These are phyloP conservation scores for Clarias gariepinus DNA, from an alignment of 2,113 vertebrate species.

Conservation along the genomic window DNA sequence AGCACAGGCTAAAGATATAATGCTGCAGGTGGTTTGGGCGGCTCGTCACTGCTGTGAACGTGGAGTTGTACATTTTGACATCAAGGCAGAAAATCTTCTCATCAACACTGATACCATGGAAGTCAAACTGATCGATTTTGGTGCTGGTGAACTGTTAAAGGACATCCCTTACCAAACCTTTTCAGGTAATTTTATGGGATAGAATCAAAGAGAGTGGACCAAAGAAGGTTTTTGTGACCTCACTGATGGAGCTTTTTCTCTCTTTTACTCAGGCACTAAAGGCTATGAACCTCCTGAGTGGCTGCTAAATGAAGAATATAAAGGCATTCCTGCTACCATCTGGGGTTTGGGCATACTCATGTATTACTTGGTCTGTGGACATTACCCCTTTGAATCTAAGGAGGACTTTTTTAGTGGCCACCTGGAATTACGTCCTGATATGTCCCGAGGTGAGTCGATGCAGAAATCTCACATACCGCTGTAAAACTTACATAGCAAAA, in stretches of 20 bases:
- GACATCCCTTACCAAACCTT: not conserved
- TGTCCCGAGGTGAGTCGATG: not conserved
- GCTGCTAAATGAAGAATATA: not conserved
- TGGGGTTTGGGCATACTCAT: conserved; percentile 16
- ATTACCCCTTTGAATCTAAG: not conserved
- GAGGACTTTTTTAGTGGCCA: not conserved
- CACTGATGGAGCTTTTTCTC: not conserved
- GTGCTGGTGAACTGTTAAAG: conserved; percentile 56
- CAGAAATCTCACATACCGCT: not conserved
- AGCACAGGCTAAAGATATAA: conserved; percentile 43
- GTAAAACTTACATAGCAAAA: not conserved
- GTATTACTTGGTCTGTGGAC: not conserved
- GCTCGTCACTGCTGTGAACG: conserved; percentile 55
- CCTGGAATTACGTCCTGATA: not conserved
- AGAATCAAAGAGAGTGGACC: not conserved
- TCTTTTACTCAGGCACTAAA: not conserved
- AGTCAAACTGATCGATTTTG: conserved; percentile 67
- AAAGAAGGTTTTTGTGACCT: not conserved
- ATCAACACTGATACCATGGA: conserved; percentile 62
- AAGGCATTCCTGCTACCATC: conserved; percentile 20
- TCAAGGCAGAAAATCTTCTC: conserved; percentile 73
- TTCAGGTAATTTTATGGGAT: not conserved
- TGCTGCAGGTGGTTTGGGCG: conserved; percentile 59
- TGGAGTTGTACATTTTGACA: conserved; percentile 64
- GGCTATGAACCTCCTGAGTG: not conserved